Evolutionary conservation across 2,113 vertebrate species (phyloP).

Genomic region (Benthochromis sp.): DNA sequence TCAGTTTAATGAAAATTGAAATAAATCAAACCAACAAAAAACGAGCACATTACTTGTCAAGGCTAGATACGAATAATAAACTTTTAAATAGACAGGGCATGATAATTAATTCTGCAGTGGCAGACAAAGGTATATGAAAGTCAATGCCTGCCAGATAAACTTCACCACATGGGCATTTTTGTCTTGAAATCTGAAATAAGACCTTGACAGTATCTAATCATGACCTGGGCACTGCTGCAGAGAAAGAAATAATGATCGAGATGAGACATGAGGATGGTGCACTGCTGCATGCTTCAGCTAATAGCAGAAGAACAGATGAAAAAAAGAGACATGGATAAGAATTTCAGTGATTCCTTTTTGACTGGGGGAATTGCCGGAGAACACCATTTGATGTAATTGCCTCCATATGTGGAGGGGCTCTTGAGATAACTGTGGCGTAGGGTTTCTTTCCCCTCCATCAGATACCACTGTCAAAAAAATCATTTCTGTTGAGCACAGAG

Average conservation of each 20-base stretch:
- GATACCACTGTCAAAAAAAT: constrained; percentile 40
- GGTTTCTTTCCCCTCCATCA: constrained; percentile 37
- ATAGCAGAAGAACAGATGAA: neutral
- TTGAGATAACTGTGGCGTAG: constrained; percentile 17
- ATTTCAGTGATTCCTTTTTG: constrained; percentile 54
- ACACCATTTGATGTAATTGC: constrained; percentile 57
- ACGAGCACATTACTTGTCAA: neutral
- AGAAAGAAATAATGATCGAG: constrained; percentile 42
- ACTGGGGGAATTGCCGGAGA: constrained; percentile 49
- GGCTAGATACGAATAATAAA: neutral
- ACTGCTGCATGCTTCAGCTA: neutral
- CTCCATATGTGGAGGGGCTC: constrained; percentile 56
- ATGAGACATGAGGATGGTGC: neutral
- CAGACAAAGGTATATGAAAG: constrained; percentile 22
- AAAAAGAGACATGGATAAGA: constrained; percentile 6
- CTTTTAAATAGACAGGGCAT: neutral
- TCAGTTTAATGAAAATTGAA: neutral
- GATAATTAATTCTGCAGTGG: neutral
- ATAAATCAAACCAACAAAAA: neutral
- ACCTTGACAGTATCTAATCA: constrained; percentile 25
- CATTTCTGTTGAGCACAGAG: constrained; percentile 25
- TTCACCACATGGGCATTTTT: neutral
- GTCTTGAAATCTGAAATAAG: constrained; percentile 16
- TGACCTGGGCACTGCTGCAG: constrained; percentile 9
- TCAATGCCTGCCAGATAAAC: constrained; percentile 10